These are phyloP conservation scores for Aradophagus sp. DNA, from an alignment of 1,140 invertebrate species.

Conservation along the genomic window DNA sequence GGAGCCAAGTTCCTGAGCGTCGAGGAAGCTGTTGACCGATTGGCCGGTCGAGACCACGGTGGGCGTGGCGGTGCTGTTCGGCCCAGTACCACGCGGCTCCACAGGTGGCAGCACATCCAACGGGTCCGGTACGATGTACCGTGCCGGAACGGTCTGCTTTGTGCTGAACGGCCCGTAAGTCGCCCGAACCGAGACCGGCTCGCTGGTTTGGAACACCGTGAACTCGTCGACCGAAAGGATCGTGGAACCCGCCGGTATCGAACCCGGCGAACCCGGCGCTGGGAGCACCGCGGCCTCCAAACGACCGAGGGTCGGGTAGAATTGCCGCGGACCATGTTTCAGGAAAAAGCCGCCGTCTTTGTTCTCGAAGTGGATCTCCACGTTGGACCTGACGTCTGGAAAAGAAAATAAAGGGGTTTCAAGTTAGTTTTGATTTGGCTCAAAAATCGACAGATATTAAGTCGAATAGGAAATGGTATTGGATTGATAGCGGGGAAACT, in stretches of 20 bases:
- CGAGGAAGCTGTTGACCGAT: slow-evolving; percentile 68
- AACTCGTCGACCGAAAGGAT: slow-evolving; percentile 86
- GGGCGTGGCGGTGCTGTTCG: slow-evolving; percentile 61
- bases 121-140: slow-evolving; percentile 89
- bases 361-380: slow-evolving; percentile 92
- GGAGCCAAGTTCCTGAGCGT: slow-evolving; percentile 81
- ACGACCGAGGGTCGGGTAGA: slow-evolving; percentile 69
- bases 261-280: slow-evolving; percentile 64
- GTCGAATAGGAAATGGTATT: no score
- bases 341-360: slow-evolving; percentile 92
- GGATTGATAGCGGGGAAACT: no score
- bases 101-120: slow-evolving; percentile 75
- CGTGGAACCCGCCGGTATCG: slow-evolving; percentile 75
- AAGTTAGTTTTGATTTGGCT: no score
- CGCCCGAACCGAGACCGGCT: slow-evolving; percentile 89
- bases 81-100: slow-evolving; percentile 53
- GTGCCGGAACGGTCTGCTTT: slow-evolving; percentile 92
- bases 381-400: slow-evolving; percentile 72
- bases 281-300: slow-evolving; percentile 58
- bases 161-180: slow-evolving; percentile 94
- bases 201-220: slow-evolving; percentile 89
- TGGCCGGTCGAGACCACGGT: slow-evolving; percentile 56
- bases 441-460: no score
- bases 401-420: slow-evolving; percentile 13
- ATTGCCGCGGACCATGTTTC: slow-evolving; percentile 83